A percentile compares a stretch with the other conserved stretches of the same genome.
Evolutionary conservation across 2,797 vertebrate species (phyloP).

Genomic region (Mormyrus proboscirostris): DNA sequence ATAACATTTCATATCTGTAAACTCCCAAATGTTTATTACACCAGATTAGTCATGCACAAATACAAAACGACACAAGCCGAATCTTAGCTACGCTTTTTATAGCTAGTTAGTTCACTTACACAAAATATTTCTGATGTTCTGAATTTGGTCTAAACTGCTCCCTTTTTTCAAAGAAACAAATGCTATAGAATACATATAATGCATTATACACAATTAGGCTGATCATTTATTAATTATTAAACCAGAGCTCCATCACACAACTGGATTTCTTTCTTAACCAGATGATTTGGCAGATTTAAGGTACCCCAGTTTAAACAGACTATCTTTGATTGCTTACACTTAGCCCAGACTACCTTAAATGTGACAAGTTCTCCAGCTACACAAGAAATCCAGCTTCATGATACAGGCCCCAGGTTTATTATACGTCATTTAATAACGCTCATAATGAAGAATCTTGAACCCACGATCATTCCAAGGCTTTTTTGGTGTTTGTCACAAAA

Average conservation of each 20-base stretch:
- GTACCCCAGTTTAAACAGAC: neutral
- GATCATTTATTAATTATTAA: constrained; percentile 3
- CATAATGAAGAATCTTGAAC: constrained; percentile 15
- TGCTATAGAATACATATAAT: constrained; percentile 22
- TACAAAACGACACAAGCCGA: neutral
- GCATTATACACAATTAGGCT: constrained; percentile 27
- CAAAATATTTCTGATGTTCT: constrained; percentile 24
- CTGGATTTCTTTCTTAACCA: neutral
- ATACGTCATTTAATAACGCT: neutral
- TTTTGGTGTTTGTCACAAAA: constrained; percentile 20
- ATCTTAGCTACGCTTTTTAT: constrained; percentile 6
- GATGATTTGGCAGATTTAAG: neutral
- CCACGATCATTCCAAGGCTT: constrained; percentile 21
- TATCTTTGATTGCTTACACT: neutral
- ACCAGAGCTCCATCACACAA: neutral
- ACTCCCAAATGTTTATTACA: constrained; percentile 11
- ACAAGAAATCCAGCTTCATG: neutral
- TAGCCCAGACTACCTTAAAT: neutral
- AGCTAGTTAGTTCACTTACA: constrained; percentile 30
- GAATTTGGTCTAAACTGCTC: constrained; percentile 6
- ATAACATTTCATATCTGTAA: neutral
- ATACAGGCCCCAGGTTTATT: neutral
- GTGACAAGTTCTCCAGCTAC: neutral
- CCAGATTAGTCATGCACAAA: constrained; percentile 9
- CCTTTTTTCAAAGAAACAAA: constrained; percentile 14